Percentiles rank a stretch among this genome's conserved stretches.
phyloP scores from a whole-genome alignment of 2,888 invertebrate genomes.

The Patella ulyssiponensis region DNA sequence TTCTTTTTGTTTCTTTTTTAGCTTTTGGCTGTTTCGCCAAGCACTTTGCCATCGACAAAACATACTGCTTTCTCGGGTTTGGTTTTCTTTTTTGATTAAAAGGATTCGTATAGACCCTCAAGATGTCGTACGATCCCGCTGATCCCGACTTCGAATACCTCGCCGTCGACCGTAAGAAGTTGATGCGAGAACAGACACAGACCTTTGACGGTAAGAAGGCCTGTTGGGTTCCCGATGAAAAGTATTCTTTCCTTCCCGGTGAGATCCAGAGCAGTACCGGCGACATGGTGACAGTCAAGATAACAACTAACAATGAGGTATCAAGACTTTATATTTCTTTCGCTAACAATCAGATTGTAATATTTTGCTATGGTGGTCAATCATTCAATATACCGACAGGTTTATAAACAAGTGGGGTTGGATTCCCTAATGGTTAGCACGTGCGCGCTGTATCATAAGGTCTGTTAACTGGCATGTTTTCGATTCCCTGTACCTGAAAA shows the following conservation, averaged over 20 bases:
- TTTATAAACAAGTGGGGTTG: too few species aligned
- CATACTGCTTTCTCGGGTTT: not conserved
- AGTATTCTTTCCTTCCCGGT: slow-evolving; percentile 96
- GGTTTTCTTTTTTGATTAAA: not conserved
- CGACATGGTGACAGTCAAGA: slow-evolving; percentile 92
- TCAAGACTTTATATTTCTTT: too few species aligned
- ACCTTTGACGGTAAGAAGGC: slow-evolving; percentile 84
- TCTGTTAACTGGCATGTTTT: too few species aligned
- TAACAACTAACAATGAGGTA: slow-evolving; percentile 77
- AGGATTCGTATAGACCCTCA: not conserved
- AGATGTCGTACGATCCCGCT: slow-evolving; percentile 36
- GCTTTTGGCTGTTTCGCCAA: not conserved
- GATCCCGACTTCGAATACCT: slow-evolving; percentile 69
- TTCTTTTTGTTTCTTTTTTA: not conserved
- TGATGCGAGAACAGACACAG: slow-evolving; percentile 61
- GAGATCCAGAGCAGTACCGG: slow-evolving; percentile 99
- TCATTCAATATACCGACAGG: too few species aligned
- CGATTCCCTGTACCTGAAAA: too few species aligned
- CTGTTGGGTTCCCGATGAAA: slow-evolving; percentile 98
- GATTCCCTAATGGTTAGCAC: too few species aligned
- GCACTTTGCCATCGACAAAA: not conserved
- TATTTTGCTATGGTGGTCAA: too few species aligned
- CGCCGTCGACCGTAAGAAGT: slow-evolving; percentile 64
- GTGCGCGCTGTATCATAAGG: too few species aligned
- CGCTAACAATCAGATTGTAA: too few species aligned